Evolutionary conservation across 2,888 invertebrate genomes (phyloP).

Genomic region (Macrosoma leucophasiata): DNA sequence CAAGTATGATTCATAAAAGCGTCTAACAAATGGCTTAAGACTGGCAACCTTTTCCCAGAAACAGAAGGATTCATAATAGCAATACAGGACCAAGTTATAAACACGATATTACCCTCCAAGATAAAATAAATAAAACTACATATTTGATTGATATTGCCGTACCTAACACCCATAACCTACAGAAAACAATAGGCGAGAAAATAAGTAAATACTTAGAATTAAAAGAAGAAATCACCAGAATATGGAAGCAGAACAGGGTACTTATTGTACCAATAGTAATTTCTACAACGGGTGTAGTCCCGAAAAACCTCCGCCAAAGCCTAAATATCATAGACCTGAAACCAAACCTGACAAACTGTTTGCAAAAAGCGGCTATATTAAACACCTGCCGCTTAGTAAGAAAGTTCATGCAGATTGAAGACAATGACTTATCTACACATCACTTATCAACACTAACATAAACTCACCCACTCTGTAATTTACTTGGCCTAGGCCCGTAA

Average conservation of each 20-base stretch:
- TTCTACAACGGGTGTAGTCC: too few species aligned
- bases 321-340: neutral
- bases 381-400: conserved; percentile 12
- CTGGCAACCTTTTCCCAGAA: conserved; percentile 7
- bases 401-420: conserved; percentile 8
- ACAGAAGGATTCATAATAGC: conserved; percentile 9
- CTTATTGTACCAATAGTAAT: conserved; percentile 11
- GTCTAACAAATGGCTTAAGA: conserved; percentile 8
- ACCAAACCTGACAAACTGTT: neutral
- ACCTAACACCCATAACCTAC: conserved; percentile 14
- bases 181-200: conserved; percentile 12
- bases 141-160: conserved; percentile 13
- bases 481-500: too few species aligned
- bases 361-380: conserved; percentile 6
- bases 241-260: conserved; percentile 11
- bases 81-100: conserved; percentile 9
- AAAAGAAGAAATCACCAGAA: conserved; percentile 10
- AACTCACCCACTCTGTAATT: too few species aligned
- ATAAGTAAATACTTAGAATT: conserved; percentile 10
- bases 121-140: conserved; percentile 11
- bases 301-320: conserved; percentile 1
- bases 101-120: conserved; percentile 11
- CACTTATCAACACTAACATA: too few species aligned
- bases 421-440: conserved; percentile 11
- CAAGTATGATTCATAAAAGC: conserved; percentile 9